Evolutionary conservation across 2,113 vertebrate species (phyloP), one percentile per base, ranked within the genome.

Genomic region (Vulpes ferrilata): DNA sequence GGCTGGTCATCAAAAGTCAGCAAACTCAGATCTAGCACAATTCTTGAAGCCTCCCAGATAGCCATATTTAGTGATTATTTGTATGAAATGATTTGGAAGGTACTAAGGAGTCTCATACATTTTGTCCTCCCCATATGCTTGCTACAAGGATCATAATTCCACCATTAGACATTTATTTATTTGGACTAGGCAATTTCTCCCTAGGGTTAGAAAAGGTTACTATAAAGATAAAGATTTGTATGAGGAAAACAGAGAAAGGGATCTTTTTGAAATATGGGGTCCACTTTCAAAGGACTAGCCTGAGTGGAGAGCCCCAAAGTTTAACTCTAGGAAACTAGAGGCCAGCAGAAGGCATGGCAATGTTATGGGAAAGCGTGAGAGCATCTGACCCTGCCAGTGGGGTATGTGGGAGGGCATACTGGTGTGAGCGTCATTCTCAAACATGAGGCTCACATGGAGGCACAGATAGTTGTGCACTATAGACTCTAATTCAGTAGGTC

Each of bases 141-240:
- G 13, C 38, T 90, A 10, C 65, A 76, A 27, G 23, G 59, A 93
- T 78, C 43, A 27, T 30, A 92, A 94, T 97, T 89, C 55, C 1
- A 67, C 43, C 25, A 93, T 38, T 81, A 60, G 55, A 69, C 1
- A 94, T 81, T 79, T 79, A 88, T 91, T 95, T 96, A 43, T 79
- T 69, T 84, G 87, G 30, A 11, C 65, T 85, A 62, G 65, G 22
- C 73, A 82, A 32, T 91, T 95, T 51, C 38, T 89, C 32, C 19
- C 7, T 94, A 17, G 30, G 57, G 17, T 92, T 22, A 20, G 48
- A 94, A 87, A 96, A 71, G 3, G 6, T 79, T 69, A 43, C 30
- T 55, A 1, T 90, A 51, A 60, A 80, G 30, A 82, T 81, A 74
- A 22, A 59, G 59, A 92, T 79, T 91, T 80, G 86, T 51, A 43